Evolutionary conservation across 2,797 vertebrate genomes (phyloP), one percentile per base, ranked within the genome.

Genomic region (Sebastes ruberrimus): DNA sequence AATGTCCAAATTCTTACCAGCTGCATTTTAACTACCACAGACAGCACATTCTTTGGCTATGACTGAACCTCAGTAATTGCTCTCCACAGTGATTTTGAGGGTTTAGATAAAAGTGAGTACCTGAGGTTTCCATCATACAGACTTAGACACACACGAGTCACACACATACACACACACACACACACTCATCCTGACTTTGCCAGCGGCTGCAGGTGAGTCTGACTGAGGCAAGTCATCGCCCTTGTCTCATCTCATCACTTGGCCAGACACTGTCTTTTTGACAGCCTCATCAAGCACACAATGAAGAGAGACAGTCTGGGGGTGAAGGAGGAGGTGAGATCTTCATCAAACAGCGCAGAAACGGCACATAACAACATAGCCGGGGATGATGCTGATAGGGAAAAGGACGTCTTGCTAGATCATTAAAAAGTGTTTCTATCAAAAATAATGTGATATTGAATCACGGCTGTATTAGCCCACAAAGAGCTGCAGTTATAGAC

Each of bases 231-330:
- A 84, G 65, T 85, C 80, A 80, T 88, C 63, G 66, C 53, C 89
- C 84, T 81, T 80, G 86, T 90, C 86, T 87, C 64, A 25, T 91
- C 76, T 65, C 82, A 88, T 91, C 85, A 79, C 66, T 78, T 72
- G 78, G 63, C 76, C 72, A 78, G 87, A 90, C 80, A 38, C 63
- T 57, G 76, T 77, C 53, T 84, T 80, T 83, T 55, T 91, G 86
- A 89, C 91, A 88, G 81, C 82, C 79, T 86, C 92, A 85, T 90
- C 85, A 83, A 65, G 10, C 85, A 70, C 76, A 77, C 77, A 71
- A 71, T 89, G 81, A 80, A 84, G 76, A 83, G 27, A 60, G 27
- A 27, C 76, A 9, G 68, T 63, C 57, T 53, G 56, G 10, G 32
- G 65, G 63, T 49, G 27, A 70, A 70, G 33, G 72, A 80, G 22